Conservation (phyloP, 2,797 vertebrate species). For the Anas bernieri region DNA sequence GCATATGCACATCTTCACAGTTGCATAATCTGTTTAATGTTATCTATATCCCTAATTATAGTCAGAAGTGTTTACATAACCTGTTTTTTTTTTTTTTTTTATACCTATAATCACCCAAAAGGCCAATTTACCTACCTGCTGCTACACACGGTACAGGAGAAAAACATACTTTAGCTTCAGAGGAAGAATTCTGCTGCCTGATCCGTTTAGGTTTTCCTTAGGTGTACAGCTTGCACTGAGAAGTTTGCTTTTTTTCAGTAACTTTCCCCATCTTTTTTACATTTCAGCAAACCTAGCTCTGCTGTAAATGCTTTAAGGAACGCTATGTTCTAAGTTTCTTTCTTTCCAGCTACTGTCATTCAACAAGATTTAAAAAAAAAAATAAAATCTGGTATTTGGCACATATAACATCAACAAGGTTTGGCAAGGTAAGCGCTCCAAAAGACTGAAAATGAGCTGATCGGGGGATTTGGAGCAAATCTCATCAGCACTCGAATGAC, state of each 20-base stretch:
- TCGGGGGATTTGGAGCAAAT: not conserved
- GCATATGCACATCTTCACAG: not conserved
- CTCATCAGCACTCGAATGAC: not conserved
- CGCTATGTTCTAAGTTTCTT: not conserved
- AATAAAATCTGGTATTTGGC: not conserved
- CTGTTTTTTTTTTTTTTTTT: rapidly evolving
- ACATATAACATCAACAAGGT: not conserved
- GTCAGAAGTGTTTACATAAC: not conserved
- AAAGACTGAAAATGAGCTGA: rapidly evolving
- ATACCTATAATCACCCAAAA: not conserved
- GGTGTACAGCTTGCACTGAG: not conserved
- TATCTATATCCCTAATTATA: not conserved
- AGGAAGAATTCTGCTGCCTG: not conserved
- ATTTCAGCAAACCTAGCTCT: not conserved
- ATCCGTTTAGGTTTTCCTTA: not conserved
- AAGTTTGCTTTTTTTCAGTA: not conserved
- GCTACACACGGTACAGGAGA: not conserved
- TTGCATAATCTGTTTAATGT: not conserved
- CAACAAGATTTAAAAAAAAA: not conserved
- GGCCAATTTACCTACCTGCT: not conserved
- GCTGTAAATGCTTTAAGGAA: not conserved
- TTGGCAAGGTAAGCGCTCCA: not conserved
- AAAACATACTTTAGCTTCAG: not conserved
- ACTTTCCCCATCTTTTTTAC: not conserved
- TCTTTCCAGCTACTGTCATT: not conserved